Evolutionary conservation across 2,113 vertebrate genomes (phyloP), one percentile per base, ranked within the genome.

Genomic region (Sula dactylatra): DNA sequence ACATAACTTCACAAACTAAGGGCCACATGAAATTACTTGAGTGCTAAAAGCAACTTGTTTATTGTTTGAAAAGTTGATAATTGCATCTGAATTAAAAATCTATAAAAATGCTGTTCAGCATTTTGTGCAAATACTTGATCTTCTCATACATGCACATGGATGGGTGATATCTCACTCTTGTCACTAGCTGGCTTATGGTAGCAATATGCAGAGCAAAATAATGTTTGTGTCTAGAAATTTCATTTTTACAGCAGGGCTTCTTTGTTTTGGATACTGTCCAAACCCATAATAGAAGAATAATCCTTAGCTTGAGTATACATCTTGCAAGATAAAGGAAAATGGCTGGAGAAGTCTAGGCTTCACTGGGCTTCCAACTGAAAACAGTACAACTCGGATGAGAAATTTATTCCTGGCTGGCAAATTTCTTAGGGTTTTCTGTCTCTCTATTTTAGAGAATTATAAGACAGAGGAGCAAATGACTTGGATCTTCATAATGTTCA

Each of bases 131-230:
- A 45, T 79, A 8, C 6, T 72, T 55, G 8, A 21, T 93, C 11
- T 54, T 94, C 11, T 74, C 13, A 24, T 59, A 13, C 15, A 3
- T 80, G 7, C 4, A 3, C 2, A 1, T 27, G 24, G 4, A 1
- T 58, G 56, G 19, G 9, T 44, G 25, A 26, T 80, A 32, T 13
- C 29, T 76, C 27, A 25, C 8, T 58, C 40, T 40, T 64, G 29
- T 76, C 47, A 26, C 40, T 26, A 25, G 70, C 49, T 47, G 31
- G 21, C 13, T 92, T 32, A 19, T 17, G 29, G 47, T 71, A 88
- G 49, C 8, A 21, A 21, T 83, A 26, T 44, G 26, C 16, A 15
- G 67, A 92, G 21, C 69, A 34, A 66, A 92, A 49, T 38, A 69
- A 13, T 8, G 18, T 34, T 72, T 72, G 7, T 50, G 34, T 55